Evolutionary conservation across 2,797 vertebrate species (phyloP).

Genomic region (Tinamus major): DNA sequence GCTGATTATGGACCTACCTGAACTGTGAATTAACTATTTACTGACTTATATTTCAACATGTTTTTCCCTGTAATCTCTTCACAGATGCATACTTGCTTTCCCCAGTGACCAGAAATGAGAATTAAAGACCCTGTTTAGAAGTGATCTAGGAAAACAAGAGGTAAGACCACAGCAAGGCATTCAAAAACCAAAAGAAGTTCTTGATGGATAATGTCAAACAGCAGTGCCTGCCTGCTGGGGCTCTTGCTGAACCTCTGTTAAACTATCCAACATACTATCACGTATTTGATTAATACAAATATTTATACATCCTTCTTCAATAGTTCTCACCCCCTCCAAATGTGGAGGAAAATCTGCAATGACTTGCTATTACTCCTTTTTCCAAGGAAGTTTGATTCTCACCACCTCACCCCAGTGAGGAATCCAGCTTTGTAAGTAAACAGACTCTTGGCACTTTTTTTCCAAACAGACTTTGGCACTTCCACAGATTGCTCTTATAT

Average conservation of each 20-base stretch:
- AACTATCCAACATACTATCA: not conserved
- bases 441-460: not conserved
- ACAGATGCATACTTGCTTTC: not conserved
- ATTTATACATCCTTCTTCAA: not conserved
- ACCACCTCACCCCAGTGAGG: not conserved
- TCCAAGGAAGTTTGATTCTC: too few species aligned
- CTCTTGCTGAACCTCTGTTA: not conserved
- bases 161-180: not conserved
- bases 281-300: not conserved
- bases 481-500: not conserved
- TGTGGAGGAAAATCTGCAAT: not conserved
- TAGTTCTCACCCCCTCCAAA: not conserved
- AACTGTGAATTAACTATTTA: not conserved
- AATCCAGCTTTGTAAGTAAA: not conserved
- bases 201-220: not conserved
- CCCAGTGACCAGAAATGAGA: not conserved
- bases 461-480: not conserved
- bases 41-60: not conserved
- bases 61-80: not conserved
- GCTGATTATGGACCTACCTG: slow-evolving; percentile 10
- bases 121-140: not conserved
- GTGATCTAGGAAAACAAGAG: not conserved
- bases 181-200: not conserved
- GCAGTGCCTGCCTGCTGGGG: not conserved
- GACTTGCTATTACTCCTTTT: not conserved